Evolutionary conservation across 2,113 vertebrate genomes (phyloP), one percentile per base, ranked within the genome.

Genomic region (Orycteropus afer): DNA sequence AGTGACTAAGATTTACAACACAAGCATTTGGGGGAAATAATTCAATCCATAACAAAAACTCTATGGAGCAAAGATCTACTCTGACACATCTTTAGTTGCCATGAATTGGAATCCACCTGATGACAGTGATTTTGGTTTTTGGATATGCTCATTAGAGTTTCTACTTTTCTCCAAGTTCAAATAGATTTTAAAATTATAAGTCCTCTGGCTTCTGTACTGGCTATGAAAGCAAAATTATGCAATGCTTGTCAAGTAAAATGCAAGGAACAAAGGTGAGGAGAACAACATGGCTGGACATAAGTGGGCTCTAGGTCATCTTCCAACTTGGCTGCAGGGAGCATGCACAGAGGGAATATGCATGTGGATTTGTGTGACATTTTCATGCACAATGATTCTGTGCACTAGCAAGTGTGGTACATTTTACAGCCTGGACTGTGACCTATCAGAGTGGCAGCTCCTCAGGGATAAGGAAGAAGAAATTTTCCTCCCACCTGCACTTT

Each of bases 291-390:
- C 34, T 85, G 40, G 10, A 22, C 69, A 61, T 4, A 29, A 65
- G 23, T 55, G 84, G 13, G 2, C 3, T 55, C 4, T 25, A 17
- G 37, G 51, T 81, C 2, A 4, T 12, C 32, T 69, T 53, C 25
- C 1, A 34, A 34, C 11, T 20, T 40, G 40, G 29, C 17, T 29
- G 57, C 18, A 6, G 3, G 14, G 51, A 15, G 32, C 37, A 47
- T 42, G 1, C 25, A 27, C 2, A 1, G 9, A 49, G 1, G 2
- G 5, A 42, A 87, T n/a, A 42, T 22, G 14, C 23, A 3, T 2
- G 10, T 61, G 55, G 51, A 59, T 77, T 37, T 53, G 32, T 4
- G n/a, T 8, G 4, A 9, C 17, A 1, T 73, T 40, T 55, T 71
- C 22, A 85, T 14, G n/a, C 15, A 47, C 2, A 3, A 37, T 67